A percentile compares a stretch with the other conserved stretches of the same genome.
phyloP scores from a whole-genome alignment of 2,888 invertebrate genomes.

The Tubulanus polymorphus region DNA sequence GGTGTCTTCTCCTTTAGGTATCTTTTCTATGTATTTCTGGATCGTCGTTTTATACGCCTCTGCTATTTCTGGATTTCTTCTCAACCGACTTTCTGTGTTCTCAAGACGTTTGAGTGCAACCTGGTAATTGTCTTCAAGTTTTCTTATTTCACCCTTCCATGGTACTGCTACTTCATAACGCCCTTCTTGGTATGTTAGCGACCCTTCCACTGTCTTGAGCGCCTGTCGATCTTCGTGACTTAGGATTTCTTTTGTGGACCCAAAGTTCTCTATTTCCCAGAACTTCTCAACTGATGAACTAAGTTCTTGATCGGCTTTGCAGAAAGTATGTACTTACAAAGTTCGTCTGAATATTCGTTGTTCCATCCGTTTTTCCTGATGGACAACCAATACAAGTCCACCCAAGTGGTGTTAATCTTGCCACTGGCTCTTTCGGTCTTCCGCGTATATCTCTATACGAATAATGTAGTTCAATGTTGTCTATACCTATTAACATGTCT shows the following conservation, averaged over 20 bases:
- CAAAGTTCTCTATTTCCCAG: conserved; percentile 14
- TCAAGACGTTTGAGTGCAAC: conserved; percentile 11
- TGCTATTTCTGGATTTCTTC: conserved; percentile 9
- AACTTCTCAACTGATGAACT: conserved; percentile 7
- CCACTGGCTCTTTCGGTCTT: conserved; percentile 16
- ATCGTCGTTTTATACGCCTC: conserved; percentile 10
- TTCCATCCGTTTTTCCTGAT: not conserved
- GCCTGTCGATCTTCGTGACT: not conserved
- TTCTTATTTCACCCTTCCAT: conserved; percentile 12
- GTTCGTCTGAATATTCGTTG: not conserved
- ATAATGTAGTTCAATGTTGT: conserved; percentile 15
- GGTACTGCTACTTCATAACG: conserved; percentile 17
- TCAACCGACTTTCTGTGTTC: conserved; percentile 13
- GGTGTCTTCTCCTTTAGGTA: no score
- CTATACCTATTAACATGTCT: conserved; percentile 18
- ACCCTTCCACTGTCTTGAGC: conserved; percentile 2
- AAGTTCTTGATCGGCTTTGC: not conserved
- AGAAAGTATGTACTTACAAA: not conserved
- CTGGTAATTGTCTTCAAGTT: conserved; percentile 11
- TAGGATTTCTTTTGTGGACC: not conserved
- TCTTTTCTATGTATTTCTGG: conserved; percentile 8
- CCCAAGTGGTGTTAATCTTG: conserved; percentile 13
- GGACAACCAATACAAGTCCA: conserved; percentile 20
- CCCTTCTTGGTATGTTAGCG: conserved; percentile 6
- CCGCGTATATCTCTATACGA: conserved; percentile 14